phyloP scores from a whole-genome alignment of 2,113 vertebrate genomes.

The Tachuris rubrigastra region DNA sequence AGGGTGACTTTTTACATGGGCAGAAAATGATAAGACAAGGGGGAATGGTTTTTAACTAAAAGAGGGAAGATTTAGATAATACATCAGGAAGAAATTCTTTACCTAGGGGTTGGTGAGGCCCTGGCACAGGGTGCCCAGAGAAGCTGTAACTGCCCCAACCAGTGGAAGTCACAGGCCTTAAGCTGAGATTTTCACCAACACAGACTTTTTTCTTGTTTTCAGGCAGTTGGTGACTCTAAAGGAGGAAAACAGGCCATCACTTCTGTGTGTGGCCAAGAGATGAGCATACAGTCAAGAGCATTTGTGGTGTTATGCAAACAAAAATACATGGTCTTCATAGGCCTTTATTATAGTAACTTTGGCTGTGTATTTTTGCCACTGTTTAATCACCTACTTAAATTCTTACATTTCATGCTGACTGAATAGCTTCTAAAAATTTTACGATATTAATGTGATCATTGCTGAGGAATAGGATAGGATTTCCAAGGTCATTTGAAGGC shows the following conservation, averaged over 20 bases:
- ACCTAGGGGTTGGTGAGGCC: neutral
- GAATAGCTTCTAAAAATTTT: neutral
- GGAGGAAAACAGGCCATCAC: neutral
- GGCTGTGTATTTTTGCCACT: neutral
- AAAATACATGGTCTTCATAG: neutral
- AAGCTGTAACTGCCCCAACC: neutral
- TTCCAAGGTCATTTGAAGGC: neutral
- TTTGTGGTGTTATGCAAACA: neutral
- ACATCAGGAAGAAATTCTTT: neutral
- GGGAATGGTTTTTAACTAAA: neutral
- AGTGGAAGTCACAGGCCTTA: neutral
- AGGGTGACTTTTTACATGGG: neutral
- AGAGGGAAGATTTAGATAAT: neutral
- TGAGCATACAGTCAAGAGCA: neutral
- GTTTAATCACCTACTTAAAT: neutral
- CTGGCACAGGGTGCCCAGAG: neutral
- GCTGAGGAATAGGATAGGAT: neutral
- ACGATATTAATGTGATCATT: neutral
- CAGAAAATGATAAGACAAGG: neutral
- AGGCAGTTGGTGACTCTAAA: neutral
- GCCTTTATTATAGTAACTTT: neutral
- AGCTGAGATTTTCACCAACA: neutral
- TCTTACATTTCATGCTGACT: neutral
- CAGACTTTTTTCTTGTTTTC: neutral
- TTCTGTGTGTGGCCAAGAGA: neutral